Evolutionary conservation across 2,888 invertebrate species (phyloP), one percentile per base, ranked within the genome.

Genomic region (Adineta ricciae): DNA sequence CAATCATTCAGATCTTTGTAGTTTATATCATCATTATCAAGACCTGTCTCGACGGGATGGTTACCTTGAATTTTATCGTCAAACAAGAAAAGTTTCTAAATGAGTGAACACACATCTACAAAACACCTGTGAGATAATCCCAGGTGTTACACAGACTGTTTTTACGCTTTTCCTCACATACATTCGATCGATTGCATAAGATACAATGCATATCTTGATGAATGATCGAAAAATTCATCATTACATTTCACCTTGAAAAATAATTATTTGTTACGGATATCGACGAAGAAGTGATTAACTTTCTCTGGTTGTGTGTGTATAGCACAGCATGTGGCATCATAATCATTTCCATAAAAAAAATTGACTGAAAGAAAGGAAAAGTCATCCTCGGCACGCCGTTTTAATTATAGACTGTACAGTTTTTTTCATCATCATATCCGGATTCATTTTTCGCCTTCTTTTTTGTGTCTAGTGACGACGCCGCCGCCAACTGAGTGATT

Each of bases 301-400:
- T 64, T 64, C 64, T 64, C 32, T 64, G 64, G 64, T 2, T 64
- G 19, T 64, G 19, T n/a, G n/a, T 64, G 32, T 64, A 36, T 64
- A 19, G 64, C 32, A 32, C 64, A 64, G 64, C 64, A 64, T 64
- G 64, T 64, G 64, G 64, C 64, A 64, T 64, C 64, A 64, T 64
- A 64, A 64, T 64, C 64, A 64, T 64, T 64, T 64, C 64, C 64
- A 64, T 64, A 64, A 64, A 64, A 64, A 64, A 64, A 32, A n/a
- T n/a, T n/a, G 27, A 56, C 24, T 8, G 46, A 46, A 46, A 46
- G 46, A 46, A 56, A 64, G 32, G 32, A 64, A 64, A 64, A 64
- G 64, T 64, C 64, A 64, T 64, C 64, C 32, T 32, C 32, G 32
- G 64, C 64, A 64, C 32, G 64, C 32, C 64, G 64, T 64, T 64